Base-by-base conservation (phyloP, 2,113 vertebrate genomes). In the Neotragus moschatus region DNA sequence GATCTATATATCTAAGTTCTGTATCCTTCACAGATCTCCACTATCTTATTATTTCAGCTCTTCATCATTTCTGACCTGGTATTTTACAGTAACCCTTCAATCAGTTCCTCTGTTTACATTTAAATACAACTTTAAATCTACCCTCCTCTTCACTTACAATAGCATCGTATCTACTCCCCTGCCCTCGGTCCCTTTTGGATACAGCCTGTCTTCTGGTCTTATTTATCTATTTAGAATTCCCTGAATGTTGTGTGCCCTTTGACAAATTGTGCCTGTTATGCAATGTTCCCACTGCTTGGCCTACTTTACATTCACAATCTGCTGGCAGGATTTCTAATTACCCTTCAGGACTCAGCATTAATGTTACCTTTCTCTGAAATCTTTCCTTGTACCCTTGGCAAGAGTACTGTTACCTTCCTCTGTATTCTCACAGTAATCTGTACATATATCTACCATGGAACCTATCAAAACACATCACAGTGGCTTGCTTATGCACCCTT, bases 311-410 rank as follows among this genome's bases (percentile, higher is more conserved):
- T 77, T 80, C 58, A 92, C 8, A 26, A 47, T 80, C 33, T 80
- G 3, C 47, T 77, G 49, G 56, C 53, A 85, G 90, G 36, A 60
- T 75, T 94, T 95, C 84, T 95, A 96, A 97, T 91, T 97, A 97
- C 39, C 58, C 56, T 90, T 96, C 53, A 61, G 47, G 25, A 75
- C 30, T 91, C 81, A 88, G 30, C 39, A 63, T 49, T 85, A 60
- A 66, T 84, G 43, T 33, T 33, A 92, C 7, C 53, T 49, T 75
- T 53, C 17, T 60, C 53, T 88, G 39, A 73, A 84, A 61, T 53
- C 28, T 92, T 91, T 60, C 77, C 19, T 95, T 6, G 21, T 25
- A 56, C 5, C 33, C 6, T 95, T 92, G 28, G 63, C 36, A 81
- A 77, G 43, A 91, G 45, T 66, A 92, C 1, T 6, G 79, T 88